Evolutionary conservation across 1,140 invertebrate genomes (phyloP), one percentile per base, ranked within the genome.

Genomic region (Lordiphosa clarofinis): DNA sequence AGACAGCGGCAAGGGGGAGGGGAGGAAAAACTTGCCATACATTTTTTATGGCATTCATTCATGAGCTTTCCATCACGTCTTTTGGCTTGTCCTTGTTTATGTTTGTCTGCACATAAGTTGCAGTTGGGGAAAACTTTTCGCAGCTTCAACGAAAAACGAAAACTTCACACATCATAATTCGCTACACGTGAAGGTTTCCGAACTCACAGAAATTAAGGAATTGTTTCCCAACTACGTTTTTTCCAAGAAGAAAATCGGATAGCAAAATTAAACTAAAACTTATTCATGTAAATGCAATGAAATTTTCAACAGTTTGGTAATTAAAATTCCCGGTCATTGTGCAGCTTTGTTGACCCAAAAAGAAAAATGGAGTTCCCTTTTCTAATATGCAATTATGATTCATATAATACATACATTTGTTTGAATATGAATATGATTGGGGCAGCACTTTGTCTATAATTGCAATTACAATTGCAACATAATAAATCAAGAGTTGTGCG

Each of bases 131-230:
- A 50, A 66, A 66, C 53, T 67, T 76, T 63, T 43, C 21, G 33
- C 28, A 50, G 55, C 61, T 54, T 43, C 3, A 13, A 31, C 59
- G 57, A 63, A 73, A 76, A 76, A 72, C 75, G 71, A 79, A 81
- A 79, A 79, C 81, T 79, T 79, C 75, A 81, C 71, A 79, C 75
- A 79, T 78, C 64, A 59, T 64, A 68, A 67, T 64, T 59, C 24
- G 24, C 24, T 28, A 28, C 24, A 28, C 24, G 24, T 28, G 24
- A 28, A 28, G 24, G 24, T 28, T 3, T 5, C 2, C 21, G 2
- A 2, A 24, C 21, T 7, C 7, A 28, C 5, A 28, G 7, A 28
- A 6, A 1, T 28, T 6, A 28, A 28, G 24, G 4, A 28, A 6
- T 28, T 21, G 21, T 21, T 4, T 4, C 3, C 21, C 2, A 21